Base-by-base conservation (phyloP, 2,888 invertebrate genomes). In the Troides aeacus region DNA sequence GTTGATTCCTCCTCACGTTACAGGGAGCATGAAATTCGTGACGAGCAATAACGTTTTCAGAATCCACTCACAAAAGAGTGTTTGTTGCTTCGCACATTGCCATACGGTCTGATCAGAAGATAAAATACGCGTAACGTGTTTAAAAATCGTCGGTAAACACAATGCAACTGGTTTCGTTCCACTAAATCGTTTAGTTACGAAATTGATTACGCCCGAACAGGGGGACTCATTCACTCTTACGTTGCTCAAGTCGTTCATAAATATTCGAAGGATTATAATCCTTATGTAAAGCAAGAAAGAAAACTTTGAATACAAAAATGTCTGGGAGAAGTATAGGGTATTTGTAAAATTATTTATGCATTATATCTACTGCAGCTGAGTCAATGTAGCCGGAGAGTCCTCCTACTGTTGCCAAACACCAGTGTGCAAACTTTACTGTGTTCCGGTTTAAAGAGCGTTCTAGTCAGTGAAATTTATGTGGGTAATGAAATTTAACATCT, bases 1-100 rank as follows among this genome's bases (percentile, higher is more conserved):
- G 61, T 71, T 71, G 63, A 70, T 68, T 61, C 69, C 62, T 67
- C 66, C 69, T 72, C 39, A 69, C 70, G 68, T 72, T 70, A 64
- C 66, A 64, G 30, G 39, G 57, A 65, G 69, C 74, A 74, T 69
- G 74, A 72, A 69, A 58, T 24, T 73, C 74, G 74, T 74, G 74
- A 72, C 74, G 63, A n/a, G 57, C 36, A 72, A 73, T 74, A 72
- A 74, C 72, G 69, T 68, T 70, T 72, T 71, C 71, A 66, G 66
- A 61, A 59, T 23, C n/a, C 23, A 36, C 30, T 24, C 18, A 60
- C 62, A 63, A 39, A 56, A 42, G n/a, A 15, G 24, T 30, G 61
- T 67, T 50, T 63, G 64, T 66, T 67, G 53, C 42, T 57, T 62
- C 56, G 18, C 21, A 62, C 53, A 18, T 58, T 30, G 53, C 36